A percentile compares a stretch with the other conserved stretches of the same genome.
These are phyloP conservation scores for Enchytraeus crypticus DNA, from an alignment of 2,888 invertebrate species.

Conservation along the genomic window DNA sequence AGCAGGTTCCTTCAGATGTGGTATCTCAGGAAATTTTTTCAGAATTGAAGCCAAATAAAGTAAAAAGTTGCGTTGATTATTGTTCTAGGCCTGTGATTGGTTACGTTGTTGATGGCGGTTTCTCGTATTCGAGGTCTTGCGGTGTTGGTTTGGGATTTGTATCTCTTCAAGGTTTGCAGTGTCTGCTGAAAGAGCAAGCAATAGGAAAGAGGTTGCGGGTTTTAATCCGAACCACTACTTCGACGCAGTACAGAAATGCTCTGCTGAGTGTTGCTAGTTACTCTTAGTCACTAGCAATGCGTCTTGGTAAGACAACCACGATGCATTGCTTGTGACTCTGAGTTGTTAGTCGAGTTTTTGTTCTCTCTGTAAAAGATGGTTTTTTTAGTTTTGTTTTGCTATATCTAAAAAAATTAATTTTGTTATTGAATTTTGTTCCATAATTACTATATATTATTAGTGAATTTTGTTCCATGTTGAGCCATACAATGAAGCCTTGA, in stretches of 20 bases:
- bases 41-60: neutral
- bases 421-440: too few species aligned
- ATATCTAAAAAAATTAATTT: too few species aligned
- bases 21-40: neutral
- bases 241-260: neutral
- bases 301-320: too few species aligned
- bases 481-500: too few species aligned
- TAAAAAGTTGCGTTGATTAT: neutral
- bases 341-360: too few species aligned
- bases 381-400: too few species aligned
- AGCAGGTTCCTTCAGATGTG: neutral
- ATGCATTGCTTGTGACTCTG: too few species aligned
- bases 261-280: neutral
- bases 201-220: neutral
- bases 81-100: conserved; percentile 13
- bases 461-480: too few species aligned
- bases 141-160: conserved; percentile 20
- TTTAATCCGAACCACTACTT: neutral
- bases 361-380: too few species aligned
- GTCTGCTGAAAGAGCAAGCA: conserved; percentile 3
- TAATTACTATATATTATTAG: too few species aligned
- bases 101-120: conserved; percentile 15
- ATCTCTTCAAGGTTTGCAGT: conserved; percentile 9
- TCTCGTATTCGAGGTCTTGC: conserved; percentile 11
- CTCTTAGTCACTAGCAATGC: too few species aligned